A percentile compares a stretch with the other conserved stretches of the same genome.
Conservation (phyloP, 2,113 vertebrate species). For the Himantopus leucocephalus region DNA sequence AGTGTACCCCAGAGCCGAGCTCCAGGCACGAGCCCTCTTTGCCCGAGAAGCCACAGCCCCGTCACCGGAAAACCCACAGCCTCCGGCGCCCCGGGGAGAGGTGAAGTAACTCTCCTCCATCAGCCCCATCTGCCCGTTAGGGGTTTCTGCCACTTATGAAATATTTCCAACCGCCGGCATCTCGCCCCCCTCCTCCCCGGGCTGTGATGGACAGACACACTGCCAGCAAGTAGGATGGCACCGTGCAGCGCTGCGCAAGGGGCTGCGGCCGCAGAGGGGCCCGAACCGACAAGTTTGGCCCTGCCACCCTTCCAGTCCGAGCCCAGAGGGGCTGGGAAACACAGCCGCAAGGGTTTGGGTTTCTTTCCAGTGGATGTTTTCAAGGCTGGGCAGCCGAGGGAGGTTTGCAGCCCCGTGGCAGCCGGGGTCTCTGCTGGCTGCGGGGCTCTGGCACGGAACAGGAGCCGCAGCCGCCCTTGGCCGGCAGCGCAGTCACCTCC, state of each 20-base stretch:
- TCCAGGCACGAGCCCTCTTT: not conserved
- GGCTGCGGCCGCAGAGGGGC: not conserved
- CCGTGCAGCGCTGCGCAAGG: accelerated
- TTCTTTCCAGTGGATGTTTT: not conserved
- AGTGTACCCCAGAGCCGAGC: not conserved
- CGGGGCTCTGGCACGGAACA: not conserved
- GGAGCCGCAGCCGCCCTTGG: not conserved
- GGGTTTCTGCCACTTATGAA: slow-evolving; percentile 61
- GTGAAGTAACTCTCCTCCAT: slow-evolving; percentile 53
- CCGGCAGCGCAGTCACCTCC: not conserved
- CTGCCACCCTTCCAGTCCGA: accelerated
- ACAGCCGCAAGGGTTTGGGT: accelerated
- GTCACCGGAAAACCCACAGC: slow-evolving; percentile 28
- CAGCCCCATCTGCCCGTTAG: not conserved
- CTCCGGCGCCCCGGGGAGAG: not conserved
- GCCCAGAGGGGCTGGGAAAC: not conserved
- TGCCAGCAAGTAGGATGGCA: not conserved
- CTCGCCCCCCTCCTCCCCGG: not conserved
- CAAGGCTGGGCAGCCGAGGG: not conserved
- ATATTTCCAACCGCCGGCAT: not conserved
- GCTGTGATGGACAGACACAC: accelerated
- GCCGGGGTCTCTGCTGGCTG: not conserved
- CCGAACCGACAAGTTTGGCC: not conserved
- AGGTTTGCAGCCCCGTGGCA: not conserved
- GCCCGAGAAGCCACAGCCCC: not conserved